Evolutionary conservation across 2,113 vertebrate genomes (phyloP), one percentile per base, ranked within the genome.

Genomic region (Probosciger aterrimus): DNA sequence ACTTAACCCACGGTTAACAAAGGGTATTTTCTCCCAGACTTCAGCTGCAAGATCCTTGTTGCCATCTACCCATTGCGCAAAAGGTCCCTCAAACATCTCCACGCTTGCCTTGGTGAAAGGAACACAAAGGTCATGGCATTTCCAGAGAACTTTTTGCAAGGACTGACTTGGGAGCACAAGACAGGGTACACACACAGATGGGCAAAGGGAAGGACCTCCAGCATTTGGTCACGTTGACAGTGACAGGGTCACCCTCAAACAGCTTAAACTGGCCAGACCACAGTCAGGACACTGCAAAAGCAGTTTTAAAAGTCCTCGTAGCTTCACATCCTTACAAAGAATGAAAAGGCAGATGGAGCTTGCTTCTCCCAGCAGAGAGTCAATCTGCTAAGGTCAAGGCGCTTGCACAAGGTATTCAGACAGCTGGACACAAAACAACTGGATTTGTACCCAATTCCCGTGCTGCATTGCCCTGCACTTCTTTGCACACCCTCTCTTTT

Each of bases 111-210:
- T 65, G 53, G 67, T 4, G 18, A 60, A 77, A 43, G 62, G 79
- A 43, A 44, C 4, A 3, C 57, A 88, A 69, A 86, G 93, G 70
- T 64, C 93, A 60, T 0, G 2, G 62, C 10, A 1, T 68, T 88
- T 90, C n/a, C 70, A 68, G 52, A 75, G 31, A 57, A 41, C 28
- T 35, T 82, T 86, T 44, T 86, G 63, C 79, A 77, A 90, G 35
- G 15, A 4, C 44, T 31, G 28, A 6, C 20, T 2, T 6, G 59
- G 50, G 53, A 92, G 24, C 28, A 59, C 53, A 22, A 64, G 76
- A 69, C 1, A 8, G 16, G 31, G 7, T n/a, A 14, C 20, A 35
- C 50, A 16, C 0, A 0, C 33, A 59, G 52, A 25, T 3, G 18
- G 55, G 67, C 43, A 64, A 37, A 71, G 43, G 52, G 47, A 82